Evolutionary conservation across 2,888 invertebrate genomes (phyloP), one percentile per base, ranked within the genome.

Genomic region (Tetragnatha montana): DNA sequence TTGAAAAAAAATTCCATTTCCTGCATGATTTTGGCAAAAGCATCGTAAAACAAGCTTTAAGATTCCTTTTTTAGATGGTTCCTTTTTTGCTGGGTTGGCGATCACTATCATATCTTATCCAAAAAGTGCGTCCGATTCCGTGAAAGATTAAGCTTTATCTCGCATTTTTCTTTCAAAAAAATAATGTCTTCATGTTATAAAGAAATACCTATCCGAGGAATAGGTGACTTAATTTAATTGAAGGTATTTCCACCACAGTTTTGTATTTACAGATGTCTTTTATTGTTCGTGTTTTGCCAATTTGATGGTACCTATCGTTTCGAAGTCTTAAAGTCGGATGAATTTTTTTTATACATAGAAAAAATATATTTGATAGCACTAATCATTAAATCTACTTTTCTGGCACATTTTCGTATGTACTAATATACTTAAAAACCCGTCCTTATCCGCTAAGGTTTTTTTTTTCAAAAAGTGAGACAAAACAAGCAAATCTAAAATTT

Each of bases 1-100:
- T n/a, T 35, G 49, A 60, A 74, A 71, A 81, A 87, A 71, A 81
- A 87, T 87, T 87, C 87, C 81, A 87, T 87, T 87, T 79, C 71
- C 22, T 69, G 69, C 19, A 49, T 35, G 68, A 35, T 75, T 75
- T 19, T 22, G 74, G 75, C 75, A 87, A 81, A 81, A 87, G 10
- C 49, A 35, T 86, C 79, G 73, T 80, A 75, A 87, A 87, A 87
- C 75, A 87, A 74, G 81, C 75, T 4, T 87, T 87, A 87, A 78
- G 60, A 49, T 71, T 17, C 74, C 17, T 69, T 81, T 68, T 49
- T n/a, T 17, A 19, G 75, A 76, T 35, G 8, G n/a, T 70, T 10
- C 69, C 49, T 76, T 69, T 19, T 81, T n/a, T 80, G 7, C 49
- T 14, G 8, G 70, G 76, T 73, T 87, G 81, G 81, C 80, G 81